These are phyloP conservation scores for Sebastes alutus DNA, from an alignment of 2,797 vertebrate genomes.

Conservation along the genomic window DNA sequence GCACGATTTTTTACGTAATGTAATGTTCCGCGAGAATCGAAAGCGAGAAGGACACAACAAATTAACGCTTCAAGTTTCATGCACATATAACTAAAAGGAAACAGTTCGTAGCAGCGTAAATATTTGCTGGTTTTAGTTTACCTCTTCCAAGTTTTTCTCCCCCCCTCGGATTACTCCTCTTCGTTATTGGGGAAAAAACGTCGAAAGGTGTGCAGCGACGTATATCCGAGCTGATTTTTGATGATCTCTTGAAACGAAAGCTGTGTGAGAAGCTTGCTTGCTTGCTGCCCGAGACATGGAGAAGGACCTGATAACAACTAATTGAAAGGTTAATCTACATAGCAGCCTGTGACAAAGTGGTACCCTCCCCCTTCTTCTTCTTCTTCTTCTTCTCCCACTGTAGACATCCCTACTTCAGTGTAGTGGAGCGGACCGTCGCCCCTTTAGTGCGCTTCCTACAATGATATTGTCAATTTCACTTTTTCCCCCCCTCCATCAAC, in stretches of 20 bases:
- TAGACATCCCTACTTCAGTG: conserved; percentile 83
- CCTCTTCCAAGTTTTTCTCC: conserved; percentile 83
- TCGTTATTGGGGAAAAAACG: conserved; percentile 75
- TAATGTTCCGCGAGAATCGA: conserved; percentile 34
- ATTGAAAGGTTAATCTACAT: conserved; percentile 98
- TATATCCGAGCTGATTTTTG: conserved; percentile 66
- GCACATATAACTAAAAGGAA: conserved; percentile 55
- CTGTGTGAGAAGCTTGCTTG: conserved; percentile 72
- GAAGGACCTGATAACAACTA: conserved; percentile 94
- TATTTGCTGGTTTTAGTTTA: conserved; percentile 80
- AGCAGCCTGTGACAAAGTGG: conserved; percentile 94
- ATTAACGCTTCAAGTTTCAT: conserved; percentile 68
- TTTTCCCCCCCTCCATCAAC: conserved; percentile 63
- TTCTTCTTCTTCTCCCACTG: conserved; percentile 81
- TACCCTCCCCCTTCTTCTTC: conserved; percentile 89
- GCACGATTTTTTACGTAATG: not conserved
- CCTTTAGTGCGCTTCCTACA: conserved; percentile 79
- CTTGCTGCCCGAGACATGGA: conserved; percentile 77
- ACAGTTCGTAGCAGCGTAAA: conserved; percentile 62
- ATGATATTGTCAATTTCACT: conserved; percentile 81
- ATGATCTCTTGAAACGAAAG: conserved; percentile 78
- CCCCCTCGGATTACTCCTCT: conserved; percentile 78
- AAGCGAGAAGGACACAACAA: conserved; percentile 37
- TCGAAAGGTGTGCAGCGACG: conserved; percentile 73
- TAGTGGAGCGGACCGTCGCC: conserved; percentile 82